A percentile compares a stretch with the other conserved stretches of the same genome.
Evolutionary conservation across 2,888 invertebrate genomes (phyloP).

Genomic region (Himalopsyche anomala): DNA sequence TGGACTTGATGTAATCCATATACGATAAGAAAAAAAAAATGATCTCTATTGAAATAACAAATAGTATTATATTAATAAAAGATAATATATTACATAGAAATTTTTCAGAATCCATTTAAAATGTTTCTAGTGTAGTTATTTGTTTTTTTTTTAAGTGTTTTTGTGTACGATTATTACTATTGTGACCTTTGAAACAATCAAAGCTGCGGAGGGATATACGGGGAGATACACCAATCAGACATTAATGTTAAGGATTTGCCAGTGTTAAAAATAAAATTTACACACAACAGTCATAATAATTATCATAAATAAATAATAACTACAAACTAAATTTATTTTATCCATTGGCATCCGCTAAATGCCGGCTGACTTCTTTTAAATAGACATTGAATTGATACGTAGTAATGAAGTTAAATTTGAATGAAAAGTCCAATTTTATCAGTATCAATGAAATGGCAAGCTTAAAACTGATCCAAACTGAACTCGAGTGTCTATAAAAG

Average conservation of each 20-base stretch:
- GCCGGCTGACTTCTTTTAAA: background rate
- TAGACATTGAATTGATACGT: background rate
- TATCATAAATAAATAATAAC: conserved; percentile 38
- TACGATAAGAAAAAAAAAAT: background rate
- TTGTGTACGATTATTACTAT: background rate
- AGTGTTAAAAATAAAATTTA: conserved; percentile 7
- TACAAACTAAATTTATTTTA: conserved; percentile 19
- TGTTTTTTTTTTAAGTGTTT: background rate
- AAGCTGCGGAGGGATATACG: conserved; percentile 23
- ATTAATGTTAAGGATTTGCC: conserved; percentile 23
- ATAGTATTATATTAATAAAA: no score
- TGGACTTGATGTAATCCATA: background rate
- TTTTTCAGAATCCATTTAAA: background rate
- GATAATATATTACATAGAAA: background rate
- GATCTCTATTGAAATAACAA: background rate
- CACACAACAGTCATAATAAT: conserved; percentile 41
- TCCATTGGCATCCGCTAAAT: background rate
- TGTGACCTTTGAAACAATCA: conserved; percentile 40
- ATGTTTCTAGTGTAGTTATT: background rate
- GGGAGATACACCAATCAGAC: conserved; percentile 18
- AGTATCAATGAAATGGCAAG: conserved; percentile 32
- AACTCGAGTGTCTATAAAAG: no score
- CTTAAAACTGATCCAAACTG: background rate
- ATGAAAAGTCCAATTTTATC: background rate
- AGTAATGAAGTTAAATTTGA: background rate